A percentile compares a stretch with the other conserved stretches of the same genome.
These are phyloP conservation scores for Spodoptera frugiperda DNA, from an alignment of 1,140 invertebrate species.

Conservation along the genomic window DNA sequence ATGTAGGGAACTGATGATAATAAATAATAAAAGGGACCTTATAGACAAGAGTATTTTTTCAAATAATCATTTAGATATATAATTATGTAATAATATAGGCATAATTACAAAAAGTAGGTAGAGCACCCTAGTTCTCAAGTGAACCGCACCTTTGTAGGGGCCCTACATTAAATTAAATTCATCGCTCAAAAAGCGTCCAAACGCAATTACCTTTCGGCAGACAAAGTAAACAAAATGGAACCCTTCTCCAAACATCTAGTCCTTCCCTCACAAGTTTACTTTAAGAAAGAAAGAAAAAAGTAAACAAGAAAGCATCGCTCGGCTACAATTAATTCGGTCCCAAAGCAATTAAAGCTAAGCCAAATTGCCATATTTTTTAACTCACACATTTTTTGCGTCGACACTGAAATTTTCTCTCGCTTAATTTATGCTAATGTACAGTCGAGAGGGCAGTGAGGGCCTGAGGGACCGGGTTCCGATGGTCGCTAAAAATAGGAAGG, in stretches of 20 bases:
- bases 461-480: slow-evolving; percentile 9
- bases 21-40: too few relatives aligned
- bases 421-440: slow-evolving; percentile 48
- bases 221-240: slow-evolving; percentile 16
- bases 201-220: slow-evolving; percentile 12
- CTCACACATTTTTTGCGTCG: slow-evolving; percentile 48
- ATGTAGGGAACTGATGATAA: too few relatives aligned
- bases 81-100: too few relatives aligned
- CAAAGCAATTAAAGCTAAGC: slow-evolving; percentile 47
- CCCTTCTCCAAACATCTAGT: slow-evolving; percentile 19
- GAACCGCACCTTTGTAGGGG: neutral
- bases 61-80: too few relatives aligned
- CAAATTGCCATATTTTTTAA: slow-evolving; percentile 49
- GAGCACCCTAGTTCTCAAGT: too few relatives aligned
- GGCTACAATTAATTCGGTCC: slow-evolving; percentile 45
- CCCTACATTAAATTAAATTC: slow-evolving; percentile 12
- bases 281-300: slow-evolving; percentile 29
- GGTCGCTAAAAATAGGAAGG: slow-evolving; percentile 6
- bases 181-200: neutral
- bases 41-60: too few relatives aligned
- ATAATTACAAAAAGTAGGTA: too few relatives aligned
- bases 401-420: slow-evolving; percentile 46
- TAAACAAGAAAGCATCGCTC: slow-evolving; percentile 35
- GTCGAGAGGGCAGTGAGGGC: neutral
- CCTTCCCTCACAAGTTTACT: neutral